Base-by-base conservation (phyloP, 2,888 invertebrate species). In the Gnatocerus cornutus region DNA sequence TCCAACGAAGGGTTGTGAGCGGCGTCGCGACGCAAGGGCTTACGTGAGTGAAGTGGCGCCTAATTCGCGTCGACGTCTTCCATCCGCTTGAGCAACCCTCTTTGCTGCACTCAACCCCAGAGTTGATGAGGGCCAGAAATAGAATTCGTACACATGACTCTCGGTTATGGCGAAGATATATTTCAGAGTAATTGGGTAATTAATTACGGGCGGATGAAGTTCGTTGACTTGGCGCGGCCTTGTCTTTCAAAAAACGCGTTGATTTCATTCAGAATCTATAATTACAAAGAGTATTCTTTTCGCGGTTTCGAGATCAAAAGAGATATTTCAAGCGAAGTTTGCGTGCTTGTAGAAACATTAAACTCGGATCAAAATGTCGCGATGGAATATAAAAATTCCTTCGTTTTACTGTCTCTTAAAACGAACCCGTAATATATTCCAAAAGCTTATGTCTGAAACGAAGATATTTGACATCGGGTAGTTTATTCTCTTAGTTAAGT, bases 21-120 rank as follows among this genome's bases (percentile, higher is more conserved):
- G 29, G 29, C 50, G 48, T 55, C 46, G 74, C 71, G 70, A 50
- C 74, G 73, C 72, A 64, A 71, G 72, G 76, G 80, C 75, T 79
- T 66, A 37, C 74, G 84, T 87, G 87, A 87, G 85, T 85, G 86
- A 87, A 86, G 85, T 86, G 87, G 84, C 86, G 85, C 85, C 86
- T 87, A 87, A 87, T 87, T 84, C 85, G 83, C 80, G 78, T 78
- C 85, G 87, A 87, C 87, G 85, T 86, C 80, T 81, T 85, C 84
- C 86, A 86, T 86, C 85, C 86, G 84, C 74, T 75, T 76, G 74
- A 77, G 73, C 77, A 72, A 71, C 76, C 76, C 63, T 46, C 37
- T 10, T 29, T 10, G 27, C 53, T 21, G n/a, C 29, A 33, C 33
- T 27, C 29, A 16, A 10, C 41, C 41, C 41, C 41, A 12, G 41